Conservation (phyloP, 2,888 invertebrate genomes). For the Papilio elwesi region DNA sequence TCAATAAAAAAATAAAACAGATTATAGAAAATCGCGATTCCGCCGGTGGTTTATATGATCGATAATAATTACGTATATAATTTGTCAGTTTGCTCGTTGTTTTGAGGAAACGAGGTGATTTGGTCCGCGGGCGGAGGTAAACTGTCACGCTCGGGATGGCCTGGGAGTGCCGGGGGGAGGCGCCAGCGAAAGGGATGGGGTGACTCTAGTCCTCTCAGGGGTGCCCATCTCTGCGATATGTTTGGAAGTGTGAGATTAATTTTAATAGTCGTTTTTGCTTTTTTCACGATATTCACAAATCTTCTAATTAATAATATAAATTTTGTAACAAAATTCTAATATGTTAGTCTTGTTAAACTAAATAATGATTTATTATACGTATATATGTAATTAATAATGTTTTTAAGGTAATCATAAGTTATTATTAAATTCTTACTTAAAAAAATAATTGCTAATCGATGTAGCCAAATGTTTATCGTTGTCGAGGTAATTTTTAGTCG, state of each 20-base stretch:
- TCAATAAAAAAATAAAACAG: slow-evolving; percentile 43
- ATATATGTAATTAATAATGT: too few relatives aligned
- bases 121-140: slow-evolving; percentile 63
- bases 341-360: too few relatives aligned
- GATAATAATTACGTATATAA: slow-evolving; percentile 57
- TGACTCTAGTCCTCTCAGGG: slow-evolving; percentile 48
- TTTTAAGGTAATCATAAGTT: too few relatives aligned
- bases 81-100: slow-evolving; percentile 61
- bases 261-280: slow-evolving; percentile 26
- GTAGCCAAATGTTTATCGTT: too few relatives aligned
- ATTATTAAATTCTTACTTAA: too few relatives aligned
- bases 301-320: neutral
- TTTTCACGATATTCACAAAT: slow-evolving; percentile 17
- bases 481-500: too few relatives aligned
- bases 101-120: slow-evolving; percentile 68
- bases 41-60: slow-evolving; percentile 43
- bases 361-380: too few relatives aligned
- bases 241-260: slow-evolving; percentile 45
- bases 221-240: slow-evolving; percentile 43
- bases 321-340: neutral
- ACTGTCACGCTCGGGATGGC: slow-evolving; percentile 63
- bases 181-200: slow-evolving; percentile 42
- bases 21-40: slow-evolving; percentile 12
- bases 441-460: too few relatives aligned
- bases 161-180: slow-evolving; percentile 47